Conservation (phyloP, 1,140 invertebrate species). For the Ostrea denselamellosa region DNA sequence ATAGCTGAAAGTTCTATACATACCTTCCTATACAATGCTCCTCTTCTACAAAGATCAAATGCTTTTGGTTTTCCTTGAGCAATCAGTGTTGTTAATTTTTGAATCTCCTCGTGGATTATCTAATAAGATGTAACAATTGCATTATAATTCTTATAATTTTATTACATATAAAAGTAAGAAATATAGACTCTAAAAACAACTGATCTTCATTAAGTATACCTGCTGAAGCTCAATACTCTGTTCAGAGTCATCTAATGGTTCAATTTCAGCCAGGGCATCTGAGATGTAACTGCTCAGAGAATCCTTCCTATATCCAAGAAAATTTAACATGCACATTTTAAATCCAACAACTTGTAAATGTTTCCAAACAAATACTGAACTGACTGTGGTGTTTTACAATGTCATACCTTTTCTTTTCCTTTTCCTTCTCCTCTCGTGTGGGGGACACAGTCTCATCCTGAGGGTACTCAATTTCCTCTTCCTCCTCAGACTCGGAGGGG, state of each 20-base stretch:
- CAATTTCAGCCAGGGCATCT: conserved; percentile 67
- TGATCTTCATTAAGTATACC: conserved; percentile 50
- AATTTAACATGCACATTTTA: not conserved
- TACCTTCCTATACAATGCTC: conserved; percentile 77
- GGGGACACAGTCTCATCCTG: conserved; percentile 47
- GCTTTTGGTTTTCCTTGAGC: conserved; percentile 67
- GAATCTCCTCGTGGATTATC: conserved; percentile 74
- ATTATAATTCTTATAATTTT: too few species aligned
- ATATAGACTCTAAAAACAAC: too few species aligned
- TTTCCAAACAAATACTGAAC: not conserved
- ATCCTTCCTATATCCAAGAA: conserved; percentile 60
- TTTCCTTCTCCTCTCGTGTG: conserved; percentile 60
- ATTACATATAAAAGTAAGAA: too few species aligned
- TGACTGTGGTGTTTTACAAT: not conserved
- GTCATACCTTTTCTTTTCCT: conserved; percentile 63
- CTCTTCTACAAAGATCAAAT: conserved; percentile 76
- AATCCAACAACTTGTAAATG: not conserved
- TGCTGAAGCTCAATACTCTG: conserved; percentile 71
- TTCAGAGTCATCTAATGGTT: conserved; percentile 68
- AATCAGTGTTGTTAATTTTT: conserved; percentile 70
- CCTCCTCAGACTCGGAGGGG: conserved; percentile 69
- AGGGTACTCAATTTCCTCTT: conserved; percentile 54
- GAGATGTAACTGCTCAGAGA: conserved; percentile 65
- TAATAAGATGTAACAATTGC: conserved; percentile 36
- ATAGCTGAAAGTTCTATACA: conserved; percentile 20